phyloP scores from a whole-genome alignment of 1,140 invertebrate species.

The Paralvinella palmiformis region DNA sequence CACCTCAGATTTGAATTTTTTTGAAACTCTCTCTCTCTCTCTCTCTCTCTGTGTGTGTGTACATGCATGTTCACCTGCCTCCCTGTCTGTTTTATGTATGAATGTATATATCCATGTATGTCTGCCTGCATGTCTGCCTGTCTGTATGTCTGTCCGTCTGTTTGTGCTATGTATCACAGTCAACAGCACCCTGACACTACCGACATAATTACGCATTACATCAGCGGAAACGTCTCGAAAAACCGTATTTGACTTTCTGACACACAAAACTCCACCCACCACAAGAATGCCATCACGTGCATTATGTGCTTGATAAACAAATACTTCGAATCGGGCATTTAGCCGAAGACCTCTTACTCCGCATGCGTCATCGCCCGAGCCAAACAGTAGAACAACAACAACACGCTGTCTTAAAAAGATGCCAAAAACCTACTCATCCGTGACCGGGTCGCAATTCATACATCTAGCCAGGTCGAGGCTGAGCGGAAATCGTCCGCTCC shows the following conservation, averaged over 20 bases:
- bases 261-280: not conserved
- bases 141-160: not conserved
- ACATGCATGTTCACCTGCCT: not conserved
- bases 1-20: too few species aligned
- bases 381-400: too few species aligned
- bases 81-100: constrained; percentile 1
- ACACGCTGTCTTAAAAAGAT: too few species aligned
- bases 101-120: not conserved
- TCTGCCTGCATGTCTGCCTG: not conserved
- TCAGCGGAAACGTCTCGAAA: too few species aligned
- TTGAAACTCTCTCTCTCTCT: not conserved
- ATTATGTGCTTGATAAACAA: not conserved
- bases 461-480: too few species aligned
- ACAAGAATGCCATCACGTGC: not conserved
- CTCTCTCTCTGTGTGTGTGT: not conserved
- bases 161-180: not conserved
- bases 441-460: too few species aligned
- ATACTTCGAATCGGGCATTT: not conserved
- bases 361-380: too few species aligned
- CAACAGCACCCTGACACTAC: not conserved
- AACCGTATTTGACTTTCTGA: too few species aligned
- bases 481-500: too few species aligned
- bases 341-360: too few species aligned
- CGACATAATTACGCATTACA: not conserved
- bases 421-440: too few species aligned